Base-by-base conservation (phyloP, 2,888 invertebrate genomes). In the Uropetala carovei region DNA sequence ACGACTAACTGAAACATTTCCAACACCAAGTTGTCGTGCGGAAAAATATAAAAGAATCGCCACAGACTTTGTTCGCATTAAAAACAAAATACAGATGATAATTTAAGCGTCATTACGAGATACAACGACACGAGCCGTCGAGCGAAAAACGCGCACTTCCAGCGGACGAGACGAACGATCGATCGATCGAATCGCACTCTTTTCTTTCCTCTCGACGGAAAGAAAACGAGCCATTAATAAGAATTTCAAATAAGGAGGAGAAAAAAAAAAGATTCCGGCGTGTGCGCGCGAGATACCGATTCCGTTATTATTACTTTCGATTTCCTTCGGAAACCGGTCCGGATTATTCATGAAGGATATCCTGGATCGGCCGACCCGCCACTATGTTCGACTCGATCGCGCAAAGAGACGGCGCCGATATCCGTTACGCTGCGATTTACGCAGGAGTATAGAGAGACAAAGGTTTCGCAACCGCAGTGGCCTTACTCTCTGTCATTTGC, bases 341-440 rank as follows among this genome's bases (percentile, higher is more conserved):
- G 27, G 75, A 75, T 75, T 75, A 75, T 75, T 75, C 75, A 75
- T 75, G 75, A 75, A 75, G 75, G 75, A 75, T 75, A 75, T 75
- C 75, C 75, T 75, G 75, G 75, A 75, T 27, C 27, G 75, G 3
- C 43, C 43, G 43, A 43, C 43, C 3, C 1, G 43, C 43, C 43
- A 43, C 43, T 43, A 43, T 43, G 43, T 43, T 27, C 27, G 27
- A 75, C 75, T 27, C 75, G 75, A 75, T 22, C 4, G 10, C 13
- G 18, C 7, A 2, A n/a, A 22, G 18, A n/a, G n/a, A 68, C n/a
- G 68, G 11, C 22, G 75, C 7, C 27, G 22, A 75, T 75, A 27
- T 75, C 22, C 27, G 27, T 10, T 75, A 10, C 8, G 9, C 22
- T 27, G 75, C 10, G 75, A 75, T 75, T 75, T 14, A 75, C 22